Evolutionary conservation across 37 sponge, comb jelly and placozoan species (phyloP).

Genomic region (Mnemiopsis leidyi): DNA sequence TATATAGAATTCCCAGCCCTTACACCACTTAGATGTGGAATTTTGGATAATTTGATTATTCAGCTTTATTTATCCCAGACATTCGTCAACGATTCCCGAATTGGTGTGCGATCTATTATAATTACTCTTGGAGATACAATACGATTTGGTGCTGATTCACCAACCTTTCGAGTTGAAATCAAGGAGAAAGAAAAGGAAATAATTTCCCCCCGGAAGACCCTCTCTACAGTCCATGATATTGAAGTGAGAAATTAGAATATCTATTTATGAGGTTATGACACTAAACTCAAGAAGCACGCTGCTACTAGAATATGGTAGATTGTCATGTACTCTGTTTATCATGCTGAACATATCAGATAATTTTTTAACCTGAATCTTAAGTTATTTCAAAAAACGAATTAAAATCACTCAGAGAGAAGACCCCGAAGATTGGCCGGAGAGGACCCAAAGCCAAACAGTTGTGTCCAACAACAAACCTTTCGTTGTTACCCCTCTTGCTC

Average conservation of each 20-base stretch:
- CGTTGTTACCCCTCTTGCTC: conserved; percentile 11
- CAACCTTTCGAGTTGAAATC: conserved; percentile 60
- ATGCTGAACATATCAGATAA: too few relatives aligned
- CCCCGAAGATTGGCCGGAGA: conserved; percentile 30
- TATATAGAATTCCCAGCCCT: too few relatives aligned
- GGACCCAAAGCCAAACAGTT: conserved; percentile 23
- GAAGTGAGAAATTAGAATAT: conserved; percentile 20
- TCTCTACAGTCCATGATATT: conserved; percentile 63
- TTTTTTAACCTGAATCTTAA: too few relatives aligned
- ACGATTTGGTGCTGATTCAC: conserved; percentile 62
- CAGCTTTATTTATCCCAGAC: not conserved
- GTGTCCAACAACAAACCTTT: conserved; percentile 22
- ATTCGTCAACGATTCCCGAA: conserved; percentile 55
- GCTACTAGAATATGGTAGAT: too few relatives aligned
- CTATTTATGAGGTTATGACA: too few relatives aligned
- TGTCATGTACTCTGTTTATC: too few relatives aligned
- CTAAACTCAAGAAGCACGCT: too few relatives aligned
- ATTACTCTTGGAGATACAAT: conserved; percentile 14
- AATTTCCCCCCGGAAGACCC: conserved; percentile 7
- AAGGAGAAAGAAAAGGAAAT: conserved; percentile 41
- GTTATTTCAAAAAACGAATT: too few relatives aligned
- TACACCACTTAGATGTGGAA: too few relatives aligned
- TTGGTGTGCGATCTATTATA: conserved; percentile 30
- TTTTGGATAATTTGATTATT: too few relatives aligned
- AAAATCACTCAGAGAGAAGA: conserved; percentile 8